phyloP scores from a whole-genome alignment of 2,888 invertebrate genomes.

The Drosophila helvetica region DNA sequence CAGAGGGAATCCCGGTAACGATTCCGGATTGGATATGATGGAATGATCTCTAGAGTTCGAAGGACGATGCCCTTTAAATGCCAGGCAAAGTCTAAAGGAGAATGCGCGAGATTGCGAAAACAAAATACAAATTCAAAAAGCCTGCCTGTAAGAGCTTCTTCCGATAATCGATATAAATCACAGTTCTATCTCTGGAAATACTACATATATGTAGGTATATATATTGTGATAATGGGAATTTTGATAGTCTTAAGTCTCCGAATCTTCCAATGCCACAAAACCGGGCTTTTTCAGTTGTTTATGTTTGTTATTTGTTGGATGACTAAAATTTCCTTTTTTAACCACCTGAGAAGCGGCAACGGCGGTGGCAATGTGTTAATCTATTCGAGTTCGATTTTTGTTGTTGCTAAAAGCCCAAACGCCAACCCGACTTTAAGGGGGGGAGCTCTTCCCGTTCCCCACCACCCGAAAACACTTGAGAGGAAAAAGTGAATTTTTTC shows the following conservation, averaged over 20 bases:
- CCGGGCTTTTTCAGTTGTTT: conserved; percentile 60
- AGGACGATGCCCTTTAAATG: no score
- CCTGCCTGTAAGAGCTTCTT: no score
- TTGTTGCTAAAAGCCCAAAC: conserved; percentile 48
- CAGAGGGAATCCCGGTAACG: background rate
- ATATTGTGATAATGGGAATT: background rate
- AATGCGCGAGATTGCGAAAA: no score
- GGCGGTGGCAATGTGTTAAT: conserved; percentile 59
- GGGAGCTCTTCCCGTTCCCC: conserved; percentile 27
- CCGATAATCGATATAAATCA: no score
- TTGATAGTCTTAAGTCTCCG: background rate
- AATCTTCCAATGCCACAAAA: background rate
- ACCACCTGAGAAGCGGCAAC: conserved; percentile 32
- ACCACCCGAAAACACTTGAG: conserved; percentile 33
- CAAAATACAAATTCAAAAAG: no score
- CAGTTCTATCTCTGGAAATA: no score
- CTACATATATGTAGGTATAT: no score
- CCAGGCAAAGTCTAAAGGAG: no score
- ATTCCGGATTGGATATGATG: background rate
- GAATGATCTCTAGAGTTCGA: no score
- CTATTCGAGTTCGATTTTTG: conserved; percentile 54
- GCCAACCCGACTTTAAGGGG: conserved; percentile 54
- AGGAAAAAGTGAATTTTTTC: conserved; percentile 81
- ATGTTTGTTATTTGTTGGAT: conserved; percentile 22
- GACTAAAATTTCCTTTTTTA: conserved; percentile 43